Evolutionary conservation across 2,113 vertebrate genomes (phyloP).

Genomic region (Coregonus clupeaformis): DNA sequence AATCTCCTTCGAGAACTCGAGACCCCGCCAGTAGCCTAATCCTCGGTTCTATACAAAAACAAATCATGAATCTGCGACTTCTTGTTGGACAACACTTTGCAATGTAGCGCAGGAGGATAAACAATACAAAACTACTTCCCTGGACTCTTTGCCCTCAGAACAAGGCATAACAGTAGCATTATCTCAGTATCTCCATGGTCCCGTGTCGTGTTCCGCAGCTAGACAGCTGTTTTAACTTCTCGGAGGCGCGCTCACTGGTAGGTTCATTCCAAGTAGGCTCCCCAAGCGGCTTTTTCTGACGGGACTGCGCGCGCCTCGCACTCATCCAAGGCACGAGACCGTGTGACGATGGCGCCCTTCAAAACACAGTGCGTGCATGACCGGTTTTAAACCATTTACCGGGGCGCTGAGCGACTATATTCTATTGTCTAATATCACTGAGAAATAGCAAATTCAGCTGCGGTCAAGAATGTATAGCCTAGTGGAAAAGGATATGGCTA

Average conservation of each 20-base stretch:
- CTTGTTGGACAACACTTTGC: neutral
- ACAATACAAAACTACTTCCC: conserved; percentile 35
- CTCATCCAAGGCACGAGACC: conserved; percentile 33
- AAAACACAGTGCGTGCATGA: conserved; percentile 55
- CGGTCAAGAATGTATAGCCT: neutral
- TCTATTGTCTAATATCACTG: too few species aligned
- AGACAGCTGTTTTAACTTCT: neutral
- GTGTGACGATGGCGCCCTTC: conserved; percentile 30
- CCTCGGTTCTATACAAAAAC: conserved; percentile 14
- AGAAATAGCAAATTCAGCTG: too few species aligned
- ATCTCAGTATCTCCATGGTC: conserved; percentile 33
- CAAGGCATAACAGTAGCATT: conserved; percentile 9
- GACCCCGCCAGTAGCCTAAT: conserved; percentile 12
- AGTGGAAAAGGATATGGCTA: neutral
- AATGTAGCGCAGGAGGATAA: conserved; percentile 12
- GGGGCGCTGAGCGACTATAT: too few species aligned
- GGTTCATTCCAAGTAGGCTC: neutral
- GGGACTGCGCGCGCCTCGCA: conserved; percentile 42
- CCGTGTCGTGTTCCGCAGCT: neutral
- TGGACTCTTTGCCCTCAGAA: conserved; percentile 5
- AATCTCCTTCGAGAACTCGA: conserved; percentile 8
- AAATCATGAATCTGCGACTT: conserved; percentile 2
- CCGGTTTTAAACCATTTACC: conserved; percentile 9
- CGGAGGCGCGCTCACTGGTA: neutral
- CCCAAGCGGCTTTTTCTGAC: neutral